Conservation (phyloP, 92 coral and sea anemone genomes). For the Parazoanthus swiftii region DNA sequence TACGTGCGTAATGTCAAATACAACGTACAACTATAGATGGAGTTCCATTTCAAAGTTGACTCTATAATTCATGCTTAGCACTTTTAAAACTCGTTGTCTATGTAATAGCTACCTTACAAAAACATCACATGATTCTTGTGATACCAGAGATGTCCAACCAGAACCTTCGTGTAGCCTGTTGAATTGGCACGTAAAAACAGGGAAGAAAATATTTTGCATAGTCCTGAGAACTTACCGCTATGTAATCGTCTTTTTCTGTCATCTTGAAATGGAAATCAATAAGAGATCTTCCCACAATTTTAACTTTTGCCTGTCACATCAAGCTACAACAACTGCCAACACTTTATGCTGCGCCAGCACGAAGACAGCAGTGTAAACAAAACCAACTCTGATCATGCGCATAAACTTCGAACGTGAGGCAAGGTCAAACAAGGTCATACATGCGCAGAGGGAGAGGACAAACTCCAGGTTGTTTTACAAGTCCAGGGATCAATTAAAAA, state of each 20-base stretch:
- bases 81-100: too few relatives aligned
- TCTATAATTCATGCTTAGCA: neutral
- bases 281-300: neutral
- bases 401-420: neutral
- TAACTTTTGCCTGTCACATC: neutral
- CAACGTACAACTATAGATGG: too few relatives aligned
- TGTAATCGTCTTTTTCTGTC: slow-evolving; percentile 29
- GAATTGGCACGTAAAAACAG: neutral
- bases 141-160: too few relatives aligned
- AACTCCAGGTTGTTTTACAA: too few relatives aligned
- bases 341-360: neutral
- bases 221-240: slow-evolving; percentile 13
- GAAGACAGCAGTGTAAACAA: neutral
- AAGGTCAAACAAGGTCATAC: slow-evolving; percentile 42
- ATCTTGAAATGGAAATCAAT: neutral
- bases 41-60: neutral
- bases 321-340: neutral
- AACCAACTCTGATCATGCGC: neutral
- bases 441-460: too few relatives aligned
- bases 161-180: neutral
- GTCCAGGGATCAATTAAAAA: too few relatives aligned
- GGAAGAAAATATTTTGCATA: too few relatives aligned
- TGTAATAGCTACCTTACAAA: neutral
- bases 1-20: too few relatives aligned
- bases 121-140: neutral